phyloP scores from a whole-genome alignment of 2,797 vertebrate genomes.

The Pseudochaenichthys georgianus region DNA sequence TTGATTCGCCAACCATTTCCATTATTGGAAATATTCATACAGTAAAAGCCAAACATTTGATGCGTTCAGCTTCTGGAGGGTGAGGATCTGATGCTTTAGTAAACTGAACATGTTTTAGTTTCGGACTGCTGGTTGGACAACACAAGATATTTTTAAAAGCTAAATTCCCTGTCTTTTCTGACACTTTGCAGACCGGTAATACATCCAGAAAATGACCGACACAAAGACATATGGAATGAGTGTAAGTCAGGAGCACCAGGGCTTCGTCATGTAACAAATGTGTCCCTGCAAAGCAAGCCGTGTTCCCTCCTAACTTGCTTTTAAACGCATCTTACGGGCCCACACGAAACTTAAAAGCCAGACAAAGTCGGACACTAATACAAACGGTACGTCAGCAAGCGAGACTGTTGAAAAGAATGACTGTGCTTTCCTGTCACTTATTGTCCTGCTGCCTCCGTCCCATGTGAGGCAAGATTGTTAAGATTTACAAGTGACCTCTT shows the following conservation, averaged over 20 bases:
- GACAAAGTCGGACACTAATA: constrained; percentile 16
- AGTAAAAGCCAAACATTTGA: background rate
- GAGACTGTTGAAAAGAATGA: constrained; percentile 44
- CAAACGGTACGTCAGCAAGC: constrained; percentile 33
- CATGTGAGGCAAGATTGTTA: constrained; percentile 70
- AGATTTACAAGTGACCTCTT: constrained; percentile 73
- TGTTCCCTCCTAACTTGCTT: background rate
- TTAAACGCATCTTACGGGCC: background rate
- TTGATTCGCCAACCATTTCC: background rate
- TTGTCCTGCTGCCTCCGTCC: constrained; percentile 57
- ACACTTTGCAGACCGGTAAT: background rate
- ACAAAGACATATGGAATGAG: too few relatives aligned
- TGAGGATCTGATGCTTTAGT: background rate
- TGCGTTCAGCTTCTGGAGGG: background rate
- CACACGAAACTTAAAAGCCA: constrained; percentile 6
- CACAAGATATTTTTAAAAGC: background rate
- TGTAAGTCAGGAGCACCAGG: background rate
- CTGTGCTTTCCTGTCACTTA: constrained; percentile 61
- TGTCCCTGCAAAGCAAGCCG: background rate
- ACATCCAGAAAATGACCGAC: background rate
- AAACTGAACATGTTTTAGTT: background rate
- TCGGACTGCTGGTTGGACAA: background rate
- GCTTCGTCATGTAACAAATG: background rate
- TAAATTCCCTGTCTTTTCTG: background rate
- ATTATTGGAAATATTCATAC: background rate